Evolutionary conservation across 53 echinoderm and acorn worm species (phyloP), one percentile per base, ranked within the genome.

Genomic region (Paelopatides confundens): DNA sequence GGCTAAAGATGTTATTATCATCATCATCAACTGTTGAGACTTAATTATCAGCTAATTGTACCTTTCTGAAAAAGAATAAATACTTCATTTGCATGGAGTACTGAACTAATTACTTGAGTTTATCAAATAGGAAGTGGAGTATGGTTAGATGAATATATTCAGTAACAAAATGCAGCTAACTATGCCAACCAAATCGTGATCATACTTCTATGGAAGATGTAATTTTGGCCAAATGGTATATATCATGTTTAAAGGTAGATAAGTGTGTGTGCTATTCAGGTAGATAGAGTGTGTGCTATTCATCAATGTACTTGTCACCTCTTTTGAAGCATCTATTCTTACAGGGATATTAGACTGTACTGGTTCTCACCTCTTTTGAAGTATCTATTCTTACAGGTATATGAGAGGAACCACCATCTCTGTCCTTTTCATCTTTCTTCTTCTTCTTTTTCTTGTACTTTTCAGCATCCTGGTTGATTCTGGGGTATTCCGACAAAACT

Each of bases 401-500:
- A 32, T 26, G 51, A 33, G 79, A 79, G 31, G 74, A 74, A 27
- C 27, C 47, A 0, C 26, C 28, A 39, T 58, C 58, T 58, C 24
- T 39, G 5, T 79, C 79, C 26, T 53, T 48, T 17, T 79, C 79
- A 29, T 79, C 86, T 32, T 79, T 79, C 63, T 76, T 40, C 33
- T 87, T 77, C 35, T 82, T 86, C 83, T 71, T 93, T 87, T 90
- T 93, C 85, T 93, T 96, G 65, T 91, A 76, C 32, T 90, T 93
- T 50, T 88, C 95, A 0, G 86, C 89, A 63, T 93, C 95, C 50
- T 88, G 76, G 92, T 97, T 97, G 86, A 97, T 92, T 33, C 92
- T 88, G 5, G 95, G 95, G 38, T 97, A 97, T 47, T 97, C 98
- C n/a, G 90, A 77, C 21, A 97, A 86, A 24, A 93, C 88, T 53